phyloP scores from a whole-genome alignment of 2,113 vertebrate species.

The Mohoua ochrocephala region DNA sequence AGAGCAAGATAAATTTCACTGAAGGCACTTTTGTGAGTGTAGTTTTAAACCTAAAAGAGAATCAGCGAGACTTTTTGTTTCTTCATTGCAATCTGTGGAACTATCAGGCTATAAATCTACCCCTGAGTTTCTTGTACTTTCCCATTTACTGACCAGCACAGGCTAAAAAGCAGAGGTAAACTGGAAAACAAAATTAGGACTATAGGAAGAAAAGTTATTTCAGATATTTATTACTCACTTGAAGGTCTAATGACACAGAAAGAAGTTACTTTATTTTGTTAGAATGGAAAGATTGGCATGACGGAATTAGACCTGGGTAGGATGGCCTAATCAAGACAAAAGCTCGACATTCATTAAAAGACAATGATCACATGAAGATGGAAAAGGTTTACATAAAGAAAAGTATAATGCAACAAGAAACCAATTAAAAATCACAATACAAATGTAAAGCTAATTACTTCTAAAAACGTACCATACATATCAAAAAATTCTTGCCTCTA shows the following conservation, averaged over 20 bases:
- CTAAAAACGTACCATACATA: not conserved
- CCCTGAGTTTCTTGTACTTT: not conserved
- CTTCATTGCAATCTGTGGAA: not conserved
- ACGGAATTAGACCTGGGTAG: not conserved
- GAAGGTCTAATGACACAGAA: not conserved
- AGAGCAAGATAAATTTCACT: not conserved
- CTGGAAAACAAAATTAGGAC: not conserved
- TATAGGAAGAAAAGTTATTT: not conserved
- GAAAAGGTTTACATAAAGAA: not conserved
- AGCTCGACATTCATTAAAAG: not conserved
- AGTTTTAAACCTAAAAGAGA: not conserved
- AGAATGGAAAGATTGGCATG: not conserved
- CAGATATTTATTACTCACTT: not conserved
- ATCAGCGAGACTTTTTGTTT: not conserved
- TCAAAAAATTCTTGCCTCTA: not conserved
- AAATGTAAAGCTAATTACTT: not conserved
- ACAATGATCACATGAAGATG: not conserved
- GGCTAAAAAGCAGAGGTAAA: not conserved
- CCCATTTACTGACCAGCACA: not conserved
- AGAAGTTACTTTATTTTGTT: not conserved
- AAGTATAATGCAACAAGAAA: not conserved
- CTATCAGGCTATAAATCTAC: not conserved
- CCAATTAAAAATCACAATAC: not conserved
- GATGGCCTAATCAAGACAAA: not conserved
- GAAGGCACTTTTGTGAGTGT: not conserved